Base-by-base conservation (phyloP, 2,113 vertebrate species). In the Pseudonaja textilis region DNA sequence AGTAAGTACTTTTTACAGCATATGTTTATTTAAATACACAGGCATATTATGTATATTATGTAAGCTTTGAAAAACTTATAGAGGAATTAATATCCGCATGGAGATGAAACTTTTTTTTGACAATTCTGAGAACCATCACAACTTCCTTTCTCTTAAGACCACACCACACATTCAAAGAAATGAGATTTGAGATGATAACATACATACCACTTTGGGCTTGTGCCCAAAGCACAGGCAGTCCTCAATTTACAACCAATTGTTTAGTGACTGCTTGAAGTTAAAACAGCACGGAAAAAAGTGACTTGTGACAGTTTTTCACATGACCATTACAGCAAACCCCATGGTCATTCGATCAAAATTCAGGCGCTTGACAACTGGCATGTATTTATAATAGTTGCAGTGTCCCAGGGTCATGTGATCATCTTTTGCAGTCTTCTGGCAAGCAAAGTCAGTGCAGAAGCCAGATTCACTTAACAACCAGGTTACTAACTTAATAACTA, bases 1-100 rank as follows among this genome's bases (percentile, higher is more conserved):
- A 45, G 20, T 81, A 55, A 47, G n/a, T 57, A 89, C 5, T 93
- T 90, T 94, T 95, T 93, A 96, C 94, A 96, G 94, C 59, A 16
- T 88, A 45, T 47, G 45, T 56, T 94, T 95, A 91, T 86, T 91
- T 95, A 93, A 93, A 34, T 91, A 94, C 91, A 95, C 5, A 57
- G 0, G 47, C 91, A 93, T 10, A 64, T 0, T 94, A 92, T 92
- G 93, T 56, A 90, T 22, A n/a, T 89, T 74, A 90, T 2, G 34
- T 2, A 61, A 61, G 59, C 59, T 61, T 61, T 61, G 25, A 26
- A 61, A 61, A 61, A 61, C 59, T 10, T 25, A 61, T 3, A 26
- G 25, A 61, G 59, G 25, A 61, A 61, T 11, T 25, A 61, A 69
- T 34, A 16, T 7, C 39, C 20, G 55, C 23, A 92, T 25, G 69